Evolutionary conservation across 2,888 invertebrate genomes (phyloP).

Genomic region (Drosophila engyochracea): DNA sequence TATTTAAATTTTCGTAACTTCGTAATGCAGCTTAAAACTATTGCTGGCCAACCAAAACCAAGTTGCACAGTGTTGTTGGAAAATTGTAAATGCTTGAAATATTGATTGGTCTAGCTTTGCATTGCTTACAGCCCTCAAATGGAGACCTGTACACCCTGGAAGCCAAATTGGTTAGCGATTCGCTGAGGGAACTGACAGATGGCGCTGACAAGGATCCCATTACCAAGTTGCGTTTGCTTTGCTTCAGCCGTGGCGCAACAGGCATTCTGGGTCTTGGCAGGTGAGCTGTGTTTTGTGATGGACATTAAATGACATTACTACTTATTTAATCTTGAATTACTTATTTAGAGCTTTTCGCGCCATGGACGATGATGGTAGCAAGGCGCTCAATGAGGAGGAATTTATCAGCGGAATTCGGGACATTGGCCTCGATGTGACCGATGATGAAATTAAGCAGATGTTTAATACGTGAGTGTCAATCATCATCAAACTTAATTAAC

Average conservation of each 20-base stretch:
- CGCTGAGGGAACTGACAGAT: slow-evolving; percentile 88
- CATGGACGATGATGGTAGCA: slow-evolving; percentile 97
- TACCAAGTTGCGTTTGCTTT: slow-evolving; percentile 93
- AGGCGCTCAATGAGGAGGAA: slow-evolving; percentile 92
- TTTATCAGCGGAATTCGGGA: slow-evolving; percentile 93
- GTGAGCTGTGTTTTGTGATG: slow-evolving; percentile 84
- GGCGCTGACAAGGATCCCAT: slow-evolving; percentile 90
- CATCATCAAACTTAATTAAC: not conserved
- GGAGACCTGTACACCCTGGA: slow-evolving; percentile 87
- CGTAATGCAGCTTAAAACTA: not conserved
- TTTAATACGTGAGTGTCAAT: slow-evolving; percentile 76
- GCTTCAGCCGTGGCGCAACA: slow-evolving; percentile 93
- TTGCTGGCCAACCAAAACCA: not conserved
- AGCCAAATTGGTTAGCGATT: slow-evolving; percentile 92
- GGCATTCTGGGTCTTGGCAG: slow-evolving; percentile 96
- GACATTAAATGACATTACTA: slow-evolving; percentile 26
- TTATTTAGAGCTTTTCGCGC: slow-evolving; percentile 91
- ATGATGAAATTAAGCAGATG: slow-evolving; percentile 85
- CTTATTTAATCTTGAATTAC: slow-evolving; percentile 46
- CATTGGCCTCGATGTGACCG: slow-evolving; percentile 90
- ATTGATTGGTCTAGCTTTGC: slow-evolving; percentile 37
- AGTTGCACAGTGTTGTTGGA: not conserved
- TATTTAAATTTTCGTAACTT: not conserved
- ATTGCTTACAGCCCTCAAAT: slow-evolving; percentile 52
- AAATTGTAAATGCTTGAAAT: slow-evolving; percentile 17